A percentile compares a stretch with the other conserved stretches of the same genome.
Conservation (phyloP, 2,888 invertebrate species). For the Hemaris fuciformis region DNA sequence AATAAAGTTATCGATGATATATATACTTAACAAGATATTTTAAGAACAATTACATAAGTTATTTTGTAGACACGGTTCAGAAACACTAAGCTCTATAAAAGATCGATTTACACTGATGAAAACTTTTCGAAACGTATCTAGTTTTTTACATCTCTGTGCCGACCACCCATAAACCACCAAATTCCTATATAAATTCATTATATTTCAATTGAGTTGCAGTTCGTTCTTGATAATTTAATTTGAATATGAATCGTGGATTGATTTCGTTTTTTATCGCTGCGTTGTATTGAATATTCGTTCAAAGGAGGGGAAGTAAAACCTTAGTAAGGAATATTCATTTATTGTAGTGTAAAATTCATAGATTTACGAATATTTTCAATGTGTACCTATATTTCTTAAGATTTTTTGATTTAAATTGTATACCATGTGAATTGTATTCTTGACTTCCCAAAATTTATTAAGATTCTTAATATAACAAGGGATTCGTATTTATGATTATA, state of each 20-base stretch:
- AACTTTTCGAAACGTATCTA: neutral
- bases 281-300: neutral
- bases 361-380: too few species aligned
- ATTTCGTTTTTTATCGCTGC: neutral
- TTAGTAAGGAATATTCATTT: neutral
- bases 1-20: too few species aligned
- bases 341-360: neutral
- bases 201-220: conserved; percentile 48
- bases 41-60: too few species aligned
- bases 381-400: neutral
- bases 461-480: too few species aligned
- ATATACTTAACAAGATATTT: too few species aligned
- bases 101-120: too few species aligned
- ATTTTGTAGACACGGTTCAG: too few species aligned
- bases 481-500: too few species aligned
- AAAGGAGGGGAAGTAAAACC: neutral
- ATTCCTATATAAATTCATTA: conserved; percentile 61
- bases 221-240: conserved; percentile 56
- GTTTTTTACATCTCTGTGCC: neutral
- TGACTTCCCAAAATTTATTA: too few species aligned
- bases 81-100: too few species aligned
- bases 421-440: too few species aligned
- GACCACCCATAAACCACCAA: conserved; percentile 36
- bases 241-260: conserved; percentile 41
- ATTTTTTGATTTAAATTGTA: too few species aligned